phyloP scores from a whole-genome alignment of 2,113 vertebrate species.

The Zeus faber region DNA sequence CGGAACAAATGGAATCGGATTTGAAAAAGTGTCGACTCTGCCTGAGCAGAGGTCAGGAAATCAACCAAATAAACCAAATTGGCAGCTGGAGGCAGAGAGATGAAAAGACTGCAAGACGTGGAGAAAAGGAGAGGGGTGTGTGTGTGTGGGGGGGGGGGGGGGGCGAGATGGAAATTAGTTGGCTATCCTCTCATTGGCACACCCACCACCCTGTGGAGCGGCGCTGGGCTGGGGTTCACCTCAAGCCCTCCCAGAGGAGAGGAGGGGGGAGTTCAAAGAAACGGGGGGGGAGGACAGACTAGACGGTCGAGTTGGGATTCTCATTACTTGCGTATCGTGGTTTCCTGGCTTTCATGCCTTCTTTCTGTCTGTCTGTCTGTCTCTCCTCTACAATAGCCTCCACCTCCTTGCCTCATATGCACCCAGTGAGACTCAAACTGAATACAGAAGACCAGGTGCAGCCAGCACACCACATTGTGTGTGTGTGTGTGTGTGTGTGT shows the following conservation, averaged over 20 bases:
- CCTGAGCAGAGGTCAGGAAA: too few relatives aligned
- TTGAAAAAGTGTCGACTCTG: too few relatives aligned
- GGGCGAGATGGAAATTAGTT: constrained; percentile 17
- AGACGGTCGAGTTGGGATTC: constrained; percentile 58
- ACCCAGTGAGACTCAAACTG: too few relatives aligned
- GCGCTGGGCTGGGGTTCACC: constrained; percentile 42
- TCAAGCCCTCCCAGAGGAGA: constrained; percentile 35
- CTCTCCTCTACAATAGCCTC: too few relatives aligned
- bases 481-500: too few relatives aligned
- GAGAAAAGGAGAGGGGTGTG: not conserved
- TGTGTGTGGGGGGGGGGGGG: not conserved
- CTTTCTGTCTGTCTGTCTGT: too few relatives aligned
- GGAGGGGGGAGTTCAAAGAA: constrained; percentile 47
- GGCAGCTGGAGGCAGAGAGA: not conserved
- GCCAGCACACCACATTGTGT: too few relatives aligned
- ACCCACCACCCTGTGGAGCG: constrained; percentile 47
- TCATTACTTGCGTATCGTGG: constrained; percentile 63
- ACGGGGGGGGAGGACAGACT: constrained; percentile 15
- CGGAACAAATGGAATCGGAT: not conserved
- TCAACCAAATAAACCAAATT: not conserved
- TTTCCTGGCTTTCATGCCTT: constrained; percentile 49
- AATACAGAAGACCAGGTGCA: too few relatives aligned
- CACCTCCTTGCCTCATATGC: too few relatives aligned
- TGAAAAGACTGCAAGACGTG: constrained; percentile 2
- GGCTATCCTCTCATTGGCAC: constrained; percentile 44